Evolutionary conservation across 2,888 invertebrate genomes (phyloP).

Genomic region (Cephus nigrinus): DNA sequence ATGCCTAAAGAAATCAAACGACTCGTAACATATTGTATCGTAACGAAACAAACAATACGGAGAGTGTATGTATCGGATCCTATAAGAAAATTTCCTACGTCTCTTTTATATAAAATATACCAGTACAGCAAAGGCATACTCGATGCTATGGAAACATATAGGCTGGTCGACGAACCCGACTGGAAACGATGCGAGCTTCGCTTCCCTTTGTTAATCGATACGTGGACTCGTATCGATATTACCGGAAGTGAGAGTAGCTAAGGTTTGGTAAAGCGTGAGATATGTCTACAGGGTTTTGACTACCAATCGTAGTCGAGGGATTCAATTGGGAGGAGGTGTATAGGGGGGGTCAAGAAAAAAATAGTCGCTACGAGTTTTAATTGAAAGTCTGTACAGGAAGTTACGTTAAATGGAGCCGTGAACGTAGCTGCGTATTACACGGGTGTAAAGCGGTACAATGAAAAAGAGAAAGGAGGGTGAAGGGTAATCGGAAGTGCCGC

Average conservation of each 20-base stretch:
- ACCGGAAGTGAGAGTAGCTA: background rate
- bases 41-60: background rate
- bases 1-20: background rate
- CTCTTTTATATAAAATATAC: background rate
- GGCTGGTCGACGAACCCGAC: constrained; percentile 3
- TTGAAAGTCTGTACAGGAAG: too few species aligned
- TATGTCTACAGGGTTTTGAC: background rate
- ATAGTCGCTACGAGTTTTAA: background rate
- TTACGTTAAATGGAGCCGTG: background rate
- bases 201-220: constrained; percentile 1
- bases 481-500: constrained; percentile 12
- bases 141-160: background rate
- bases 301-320: background rate
- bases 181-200: background rate
- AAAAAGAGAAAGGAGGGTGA: background rate
- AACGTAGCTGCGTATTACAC: background rate
- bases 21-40: background rate
- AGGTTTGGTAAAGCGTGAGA: background rate
- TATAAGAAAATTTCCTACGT: background rate
- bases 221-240: background rate
- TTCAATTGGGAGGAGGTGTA: background rate
- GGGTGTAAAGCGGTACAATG: background rate
- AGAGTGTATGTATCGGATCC: background rate
- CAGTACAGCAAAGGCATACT: background rate
- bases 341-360: background rate